Percentiles rank a stretch among this genome's conserved stretches.
phyloP scores from a whole-genome alignment of 2,113 vertebrate genomes.

The Ceratotherium simum region DNA sequence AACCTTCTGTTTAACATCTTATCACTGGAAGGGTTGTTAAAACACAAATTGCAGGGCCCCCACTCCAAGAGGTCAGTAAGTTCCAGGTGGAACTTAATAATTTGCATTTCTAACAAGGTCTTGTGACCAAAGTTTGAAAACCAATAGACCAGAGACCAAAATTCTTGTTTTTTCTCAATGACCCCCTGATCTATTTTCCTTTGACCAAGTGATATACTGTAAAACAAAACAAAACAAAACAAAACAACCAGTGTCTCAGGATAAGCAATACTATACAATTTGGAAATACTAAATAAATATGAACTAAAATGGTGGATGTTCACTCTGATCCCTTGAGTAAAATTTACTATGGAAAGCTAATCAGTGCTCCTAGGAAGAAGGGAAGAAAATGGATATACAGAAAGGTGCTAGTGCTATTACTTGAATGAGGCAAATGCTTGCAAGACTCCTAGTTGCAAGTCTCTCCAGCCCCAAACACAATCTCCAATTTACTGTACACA shows the following conservation, averaged over 20 bases:
- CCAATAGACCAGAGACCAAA: neutral
- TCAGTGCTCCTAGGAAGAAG: neutral
- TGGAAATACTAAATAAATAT: constrained; percentile 18
- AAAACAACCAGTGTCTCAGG: neutral
- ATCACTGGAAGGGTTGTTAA: neutral
- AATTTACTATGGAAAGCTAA: neutral
- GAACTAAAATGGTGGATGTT: neutral
- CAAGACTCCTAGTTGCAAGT: neutral
- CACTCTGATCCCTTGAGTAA: neutral
- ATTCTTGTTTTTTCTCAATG: neutral
- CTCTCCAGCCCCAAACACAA: fast-evolving
- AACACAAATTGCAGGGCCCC: neutral
- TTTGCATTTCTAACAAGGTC: neutral
- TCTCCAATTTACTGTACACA: neutral
- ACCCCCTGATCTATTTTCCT: neutral
- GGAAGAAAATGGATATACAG: neutral
- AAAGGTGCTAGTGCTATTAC: neutral
- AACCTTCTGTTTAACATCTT: neutral
- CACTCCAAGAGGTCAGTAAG: neutral
- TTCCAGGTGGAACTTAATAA: neutral
- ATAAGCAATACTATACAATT: neutral
- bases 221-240: neutral
- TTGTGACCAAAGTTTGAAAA: neutral
- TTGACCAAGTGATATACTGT: neutral
- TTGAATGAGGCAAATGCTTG: neutral